Evolutionary conservation across 2,888 invertebrate genomes (phyloP).

Genomic region (Malachius bipustulatus): DNA sequence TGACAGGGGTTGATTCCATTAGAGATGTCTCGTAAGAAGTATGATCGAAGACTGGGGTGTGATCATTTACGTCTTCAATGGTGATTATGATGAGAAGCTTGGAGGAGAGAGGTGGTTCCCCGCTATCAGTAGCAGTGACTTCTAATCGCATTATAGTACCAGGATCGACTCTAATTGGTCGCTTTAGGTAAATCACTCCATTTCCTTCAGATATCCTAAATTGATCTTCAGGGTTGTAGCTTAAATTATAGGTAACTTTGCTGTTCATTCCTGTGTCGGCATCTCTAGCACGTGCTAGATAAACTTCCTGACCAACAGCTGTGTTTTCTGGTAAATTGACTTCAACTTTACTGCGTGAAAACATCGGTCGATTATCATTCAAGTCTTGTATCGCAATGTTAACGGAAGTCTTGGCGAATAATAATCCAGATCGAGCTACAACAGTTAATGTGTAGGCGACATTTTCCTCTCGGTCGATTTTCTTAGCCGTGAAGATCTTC

Average conservation of each 20-base stretch:
- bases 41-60: conserved; percentile 87
- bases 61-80: conserved; percentile 86
- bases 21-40: conserved; percentile 88
- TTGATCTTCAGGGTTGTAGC: conserved; percentile 65
- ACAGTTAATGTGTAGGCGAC: conserved; percentile 66
- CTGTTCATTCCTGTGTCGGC: conserved; percentile 83
- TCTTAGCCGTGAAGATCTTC: conserved; percentile 60
- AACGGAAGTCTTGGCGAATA: conserved; percentile 67
- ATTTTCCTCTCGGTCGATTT: conserved; percentile 74
- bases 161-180: conserved; percentile 64
- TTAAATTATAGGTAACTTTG: conserved; percentile 68
- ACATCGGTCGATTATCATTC: conserved; percentile 84
- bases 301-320: conserved; percentile 88
- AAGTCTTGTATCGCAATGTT: conserved; percentile 74
- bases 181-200: conserved; percentile 79
- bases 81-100: conserved; percentile 60
- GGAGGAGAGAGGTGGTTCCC: conserved; percentile 60
- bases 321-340: conserved; percentile 75
- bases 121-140: conserved; percentile 77
- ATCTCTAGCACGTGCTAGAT: conserved; percentile 76
- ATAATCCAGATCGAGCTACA: conserved; percentile 64
- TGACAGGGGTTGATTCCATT: conserved; percentile 80
- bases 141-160: conserved; percentile 60
- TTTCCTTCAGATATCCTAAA: conserved; percentile 78
- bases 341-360: conserved; percentile 67